Evolutionary conservation across 1,140 invertebrate genomes (phyloP).

Genomic region (Drosophila subobscura): DNA sequence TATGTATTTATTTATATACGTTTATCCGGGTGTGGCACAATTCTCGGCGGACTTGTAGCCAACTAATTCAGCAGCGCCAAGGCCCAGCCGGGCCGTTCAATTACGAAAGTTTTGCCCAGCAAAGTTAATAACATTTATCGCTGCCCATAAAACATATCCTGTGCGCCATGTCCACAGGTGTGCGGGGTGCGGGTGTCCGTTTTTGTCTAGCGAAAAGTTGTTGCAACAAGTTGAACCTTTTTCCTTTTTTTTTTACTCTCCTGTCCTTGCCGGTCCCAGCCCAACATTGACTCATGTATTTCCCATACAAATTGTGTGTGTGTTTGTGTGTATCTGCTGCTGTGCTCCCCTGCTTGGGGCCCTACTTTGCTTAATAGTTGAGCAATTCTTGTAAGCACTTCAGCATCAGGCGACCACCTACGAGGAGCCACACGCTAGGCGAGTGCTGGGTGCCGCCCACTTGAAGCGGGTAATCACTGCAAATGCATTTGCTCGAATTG

Average conservation of each 20-base stretch:
- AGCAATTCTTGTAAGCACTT: conserved; percentile 52
- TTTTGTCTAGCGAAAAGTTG: conserved; percentile 49
- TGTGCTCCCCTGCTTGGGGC: not conserved
- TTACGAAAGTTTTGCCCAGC: conserved; percentile 71
- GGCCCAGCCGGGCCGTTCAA: conserved; percentile 50
- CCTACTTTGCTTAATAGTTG: conserved; percentile 49
- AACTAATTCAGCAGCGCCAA: conserved; percentile 49
- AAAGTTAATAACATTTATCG: conserved; percentile 80
- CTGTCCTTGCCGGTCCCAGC: conserved; percentile 36
- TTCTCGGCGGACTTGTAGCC: conserved; percentile 52
- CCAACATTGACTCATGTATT: conserved; percentile 52
- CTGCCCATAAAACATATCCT: conserved; percentile 62
- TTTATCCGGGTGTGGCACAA: conserved; percentile 16
- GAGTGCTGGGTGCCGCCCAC: not conserved
- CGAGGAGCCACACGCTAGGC: not conserved
- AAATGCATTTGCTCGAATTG: conserved; percentile 30
- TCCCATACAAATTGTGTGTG: conserved; percentile 12
- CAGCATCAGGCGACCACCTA: conserved; percentile 1
- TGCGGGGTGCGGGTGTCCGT: not conserved
- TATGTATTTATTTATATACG: conserved; percentile 21
- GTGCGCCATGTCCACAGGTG: not conserved
- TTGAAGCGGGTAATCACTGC: not conserved
- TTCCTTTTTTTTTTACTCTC: conserved; percentile 9
- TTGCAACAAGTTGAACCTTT: conserved; percentile 75
- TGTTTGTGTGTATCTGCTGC: not conserved